Evolutionary conservation across 2,888 invertebrate genomes (phyloP), one percentile per base, ranked within the genome.

Genomic region (Rhimphoctona megacephalus): DNA sequence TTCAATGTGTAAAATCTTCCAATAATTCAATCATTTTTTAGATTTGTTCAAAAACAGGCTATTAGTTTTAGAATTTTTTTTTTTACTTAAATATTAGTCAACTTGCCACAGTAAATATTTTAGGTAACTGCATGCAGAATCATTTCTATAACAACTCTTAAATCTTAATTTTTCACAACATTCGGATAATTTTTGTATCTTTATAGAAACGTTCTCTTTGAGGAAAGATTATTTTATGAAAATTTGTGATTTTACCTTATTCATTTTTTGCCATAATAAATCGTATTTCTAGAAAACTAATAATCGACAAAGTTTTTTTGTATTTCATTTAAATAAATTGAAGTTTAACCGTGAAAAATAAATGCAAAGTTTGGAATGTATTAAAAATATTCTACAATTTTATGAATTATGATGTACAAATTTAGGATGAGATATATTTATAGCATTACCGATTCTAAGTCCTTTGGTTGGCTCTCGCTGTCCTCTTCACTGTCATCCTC

Each of bases 401-500:
- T 5, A n/a, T 0, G 49, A n/a, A 49, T 49, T 19, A 17, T 17
- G 19, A n/a, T 49, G 19, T 7, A 49, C 1, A 19, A 49, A 49
- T 49, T 49, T 1, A 49, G 19, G n/a, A 19, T n/a, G 1, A 5
- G 19, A 49, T 49, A 49, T 76, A 79, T n/a, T 22, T 57, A 64
- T 78, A 49, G 54, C 22, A 87, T 30, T 88, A 89, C 95, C 94
- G 83, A 72, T 85, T 93, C 95, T 70, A 91, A 91, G 43, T 85
- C 90, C 39, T 87, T 87, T 14, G 88, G 88, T 67, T 87, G 88
- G 69, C 88, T 90, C 52, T 90, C 92, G 81, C 85, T 96, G 90
- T 98, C 98, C 90, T 97, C 97, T 14, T 97, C 98, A 80, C 97
- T 98, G 87, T 99, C 99, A 92, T 98, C 98, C 95, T 99, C 99